Base-by-base conservation (phyloP, 2,888 invertebrate genomes). In the Myopa tessellatipennis region DNA sequence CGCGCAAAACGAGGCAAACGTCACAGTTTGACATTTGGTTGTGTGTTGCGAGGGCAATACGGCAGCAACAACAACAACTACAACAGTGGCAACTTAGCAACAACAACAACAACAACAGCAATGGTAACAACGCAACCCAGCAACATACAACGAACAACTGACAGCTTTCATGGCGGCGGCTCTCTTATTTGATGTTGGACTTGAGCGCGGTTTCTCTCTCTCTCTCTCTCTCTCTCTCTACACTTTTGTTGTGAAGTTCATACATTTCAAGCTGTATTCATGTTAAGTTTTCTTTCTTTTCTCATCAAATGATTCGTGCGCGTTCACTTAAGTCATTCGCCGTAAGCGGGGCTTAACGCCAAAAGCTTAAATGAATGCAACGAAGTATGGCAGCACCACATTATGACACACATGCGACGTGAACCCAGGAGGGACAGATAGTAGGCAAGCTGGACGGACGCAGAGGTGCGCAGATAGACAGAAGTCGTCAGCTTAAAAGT, bases 321-420 rank as follows among this genome's bases (percentile, higher is more conserved):
- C 58, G 67, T 58, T 75, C 58, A 45, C 34, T 68, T 40, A 58
- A 58, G 58, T 75, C 68, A 58, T 55, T 6, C 34, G 68, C 58
- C 75, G 68, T 60, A 40, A 68, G 74, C 65, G 55, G 65, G 26
- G 74, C 74, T 74, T 67, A 74, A 74, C 74, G 74, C 50, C 12
- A 14, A 26, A 74, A 38, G 55, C 74, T 52, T 74, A 55, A 74
- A 55, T 76, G 61, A 69, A 69, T 69, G 76, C 76, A 69, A 60
- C 69, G 69, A 76, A 69, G 58, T 76, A 69, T 76, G 76, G 69
- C 76, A 45, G 63, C 74, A 55, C 36, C 71, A 45, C 38, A 18
- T 71, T 36, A 58, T 71, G 71, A 58, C 55, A 71, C 16, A 5
- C 34, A 71, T 36, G 14, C 6, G 45, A 45, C 45, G 45, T 10